These are phyloP conservation scores for Cephus runcator DNA, from an alignment of 2,888 invertebrate species.

Conservation along the genomic window DNA sequence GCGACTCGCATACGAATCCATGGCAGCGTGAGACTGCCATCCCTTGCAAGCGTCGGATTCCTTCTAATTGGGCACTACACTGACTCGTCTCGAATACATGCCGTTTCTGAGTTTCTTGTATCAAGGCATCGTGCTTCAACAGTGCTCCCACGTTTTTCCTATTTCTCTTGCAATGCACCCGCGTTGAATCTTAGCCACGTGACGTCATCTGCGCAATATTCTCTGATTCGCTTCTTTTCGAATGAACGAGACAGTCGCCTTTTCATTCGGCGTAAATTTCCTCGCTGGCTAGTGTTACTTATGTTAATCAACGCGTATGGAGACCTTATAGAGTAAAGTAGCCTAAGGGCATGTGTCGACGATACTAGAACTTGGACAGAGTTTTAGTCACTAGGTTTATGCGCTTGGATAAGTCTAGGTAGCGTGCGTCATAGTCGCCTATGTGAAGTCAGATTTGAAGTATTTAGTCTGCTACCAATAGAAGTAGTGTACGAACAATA, in stretches of 20 bases:
- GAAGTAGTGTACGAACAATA: too few relatives aligned
- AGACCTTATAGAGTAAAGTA: background rate
- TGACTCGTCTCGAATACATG: conserved; percentile 16
- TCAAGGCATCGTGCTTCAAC: conserved; percentile 11
- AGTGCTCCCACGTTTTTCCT: conserved; percentile 31
- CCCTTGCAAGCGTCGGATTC: conserved; percentile 42
- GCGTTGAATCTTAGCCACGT: conserved; percentile 18
- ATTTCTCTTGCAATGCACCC: conserved; percentile 21
- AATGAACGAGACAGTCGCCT: background rate
- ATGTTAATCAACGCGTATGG: background rate
- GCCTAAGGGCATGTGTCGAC: background rate
- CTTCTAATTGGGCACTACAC: conserved; percentile 52
- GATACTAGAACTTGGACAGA: too few relatives aligned
- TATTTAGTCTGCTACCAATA: too few relatives aligned
- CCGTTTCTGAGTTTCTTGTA: conserved; percentile 9
- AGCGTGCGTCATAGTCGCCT: too few relatives aligned
- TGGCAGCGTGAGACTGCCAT: conserved; percentile 44
- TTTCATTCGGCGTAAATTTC: background rate
- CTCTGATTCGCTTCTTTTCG: background rate
- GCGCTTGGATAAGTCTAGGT: too few relatives aligned
- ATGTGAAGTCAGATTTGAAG: too few relatives aligned
- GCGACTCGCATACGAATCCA: conserved; percentile 54
- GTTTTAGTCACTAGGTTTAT: too few relatives aligned
- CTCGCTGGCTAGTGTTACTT: background rate
- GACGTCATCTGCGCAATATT: background rate